These are phyloP conservation scores for Epinotia ramella DNA, from an alignment of 2,888 invertebrate species.

Conservation along the genomic window DNA sequence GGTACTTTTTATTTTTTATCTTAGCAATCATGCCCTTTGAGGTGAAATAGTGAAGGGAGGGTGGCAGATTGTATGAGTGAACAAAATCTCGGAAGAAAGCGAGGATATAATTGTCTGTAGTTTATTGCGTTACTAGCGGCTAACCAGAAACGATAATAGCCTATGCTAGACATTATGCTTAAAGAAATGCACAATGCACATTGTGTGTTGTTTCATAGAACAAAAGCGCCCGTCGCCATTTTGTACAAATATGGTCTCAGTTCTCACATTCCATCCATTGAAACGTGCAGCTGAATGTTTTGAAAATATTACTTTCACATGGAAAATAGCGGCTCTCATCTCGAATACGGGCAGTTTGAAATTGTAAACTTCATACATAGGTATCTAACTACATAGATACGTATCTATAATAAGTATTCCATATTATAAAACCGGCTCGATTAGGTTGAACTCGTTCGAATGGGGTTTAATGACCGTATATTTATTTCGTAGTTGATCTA, in stretches of 20 bases:
- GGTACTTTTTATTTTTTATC: too few relatives aligned
- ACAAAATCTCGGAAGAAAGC: too few relatives aligned
- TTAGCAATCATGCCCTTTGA: too few relatives aligned
- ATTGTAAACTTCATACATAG: neutral
- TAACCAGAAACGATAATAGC: neutral
- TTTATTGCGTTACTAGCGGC: too few relatives aligned
- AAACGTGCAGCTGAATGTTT: slow-evolving; percentile 6
- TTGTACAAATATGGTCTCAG: neutral
- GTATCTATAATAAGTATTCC: neutral
- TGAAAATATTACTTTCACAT: slow-evolving; percentile 7
- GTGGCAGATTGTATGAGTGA: too few relatives aligned
- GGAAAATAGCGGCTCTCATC: neutral
- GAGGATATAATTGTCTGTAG: too few relatives aligned
- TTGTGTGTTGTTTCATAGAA: neutral
- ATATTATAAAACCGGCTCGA: too few relatives aligned
- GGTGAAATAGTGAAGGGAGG: too few relatives aligned
- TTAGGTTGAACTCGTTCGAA: too few relatives aligned
- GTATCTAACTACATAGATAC: neutral
- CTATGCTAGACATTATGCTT: neutral
- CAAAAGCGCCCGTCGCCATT: slow-evolving; percentile 9
- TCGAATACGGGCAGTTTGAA: neutral
- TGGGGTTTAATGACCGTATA: too few relatives aligned
- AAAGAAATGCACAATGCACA: slow-evolving; percentile 3
- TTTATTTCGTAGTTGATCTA: too few relatives aligned
- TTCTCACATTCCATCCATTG: slow-evolving; percentile 10